Percentiles rank a stretch among this genome's conserved stretches.
Conservation (phyloP, 2,113 vertebrate genomes). For the Podarcis cretensis region DNA sequence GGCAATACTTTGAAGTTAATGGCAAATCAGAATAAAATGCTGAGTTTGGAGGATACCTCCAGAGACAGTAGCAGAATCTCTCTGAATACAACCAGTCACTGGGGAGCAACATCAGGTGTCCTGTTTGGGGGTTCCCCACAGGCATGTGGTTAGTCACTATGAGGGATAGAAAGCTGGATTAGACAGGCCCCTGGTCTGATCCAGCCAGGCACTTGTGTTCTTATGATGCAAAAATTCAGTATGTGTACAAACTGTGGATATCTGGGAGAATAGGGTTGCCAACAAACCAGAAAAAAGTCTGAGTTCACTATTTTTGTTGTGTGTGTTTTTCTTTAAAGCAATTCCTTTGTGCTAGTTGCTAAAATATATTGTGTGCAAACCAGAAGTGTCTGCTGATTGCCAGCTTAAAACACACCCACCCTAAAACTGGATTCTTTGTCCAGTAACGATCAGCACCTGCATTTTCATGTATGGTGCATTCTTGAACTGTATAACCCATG, state of each 20-base stretch:
- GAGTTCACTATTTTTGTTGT: not conserved
- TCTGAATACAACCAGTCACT: not conserved
- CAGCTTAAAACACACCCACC: no score
- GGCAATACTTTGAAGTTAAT: conserved; percentile 15
- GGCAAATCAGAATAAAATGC: not conserved
- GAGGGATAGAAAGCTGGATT: not conserved
- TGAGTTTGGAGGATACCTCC: not conserved
- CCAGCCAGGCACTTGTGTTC: not conserved
- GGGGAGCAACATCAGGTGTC: not conserved
- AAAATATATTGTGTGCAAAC: not conserved
- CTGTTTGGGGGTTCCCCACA: not conserved
- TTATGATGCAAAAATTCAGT: not conserved
- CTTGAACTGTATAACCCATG: not conserved
- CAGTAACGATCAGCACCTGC: not conserved
- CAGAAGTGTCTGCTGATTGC: not conserved
- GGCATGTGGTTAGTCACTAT: not conserved
- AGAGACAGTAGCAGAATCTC: no score
- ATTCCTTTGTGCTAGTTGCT: not conserved
- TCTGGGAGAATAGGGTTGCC: not conserved
- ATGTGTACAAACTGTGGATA: not conserved
- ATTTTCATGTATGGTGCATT: not conserved
- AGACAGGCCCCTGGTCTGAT: not conserved
- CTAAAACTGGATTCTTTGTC: no score
- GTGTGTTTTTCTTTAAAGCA: no score
- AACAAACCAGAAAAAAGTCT: no score